Evolutionary conservation across 2,113 vertebrate species (phyloP), one percentile per base, ranked within the genome.

Genomic region (Toxotes jaculatrix): DNA sequence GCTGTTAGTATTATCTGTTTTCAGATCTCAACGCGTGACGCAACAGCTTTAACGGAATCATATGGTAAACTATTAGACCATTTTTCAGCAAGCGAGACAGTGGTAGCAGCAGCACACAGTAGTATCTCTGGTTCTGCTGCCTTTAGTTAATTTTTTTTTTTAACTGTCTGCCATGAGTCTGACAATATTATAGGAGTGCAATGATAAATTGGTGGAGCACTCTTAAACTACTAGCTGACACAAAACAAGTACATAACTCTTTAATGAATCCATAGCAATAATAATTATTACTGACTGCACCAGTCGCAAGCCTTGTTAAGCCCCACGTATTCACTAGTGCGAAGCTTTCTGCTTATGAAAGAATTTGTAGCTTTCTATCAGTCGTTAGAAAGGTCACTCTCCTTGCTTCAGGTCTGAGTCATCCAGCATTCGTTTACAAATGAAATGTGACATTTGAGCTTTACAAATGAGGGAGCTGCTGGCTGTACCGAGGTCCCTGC

Each of bases 361-460:
- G 21, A 71, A 66, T 55, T 13, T 69, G 23, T 42, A 2, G 3
- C 36, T 63, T 38, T 85, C 55, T 19, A 32, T 83, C 42, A 40
- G 34, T 31, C 1, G 17, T 34, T 42, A 23, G 68, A 90, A 85
- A 86, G 74, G 70, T 86, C 68, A 49, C 51, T 31, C 27, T 56
- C 17, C 51, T 5, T 56, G 34, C 79, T n/a, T 31, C 36, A 40
- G 14, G 32, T 71, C 19, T 76, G 82, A 90, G 9, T 80, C 88
- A 79, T 55, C 67, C 80, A 11, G 74, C 49, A 4, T 79, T 83
- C 27, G 60, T 42, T 80, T 64, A 61, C 60, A 74, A 70, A 85
- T 51, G 27, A 76, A 82, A 79, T 64, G 40, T 74, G 86, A 86
- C 80, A 85, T 88, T 53, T 76, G 66, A 87, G 83, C 74, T 76